A percentile compares a stretch with the other conserved stretches of the same genome.
Evolutionary conservation across 1,140 invertebrate species (phyloP).

Genomic region (Prorops nasuta): DNA sequence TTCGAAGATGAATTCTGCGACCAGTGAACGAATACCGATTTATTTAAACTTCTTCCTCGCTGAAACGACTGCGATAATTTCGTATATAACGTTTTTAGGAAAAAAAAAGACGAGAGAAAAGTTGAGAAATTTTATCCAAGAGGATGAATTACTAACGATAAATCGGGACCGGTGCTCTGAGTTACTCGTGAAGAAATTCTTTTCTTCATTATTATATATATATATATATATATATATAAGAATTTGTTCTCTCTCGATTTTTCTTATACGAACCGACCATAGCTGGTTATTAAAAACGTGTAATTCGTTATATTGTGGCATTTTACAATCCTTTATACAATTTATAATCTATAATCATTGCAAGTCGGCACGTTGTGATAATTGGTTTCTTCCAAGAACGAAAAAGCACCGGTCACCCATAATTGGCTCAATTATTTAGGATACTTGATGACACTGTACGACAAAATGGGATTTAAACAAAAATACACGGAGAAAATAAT

Average conservation of each 20-base stretch:
- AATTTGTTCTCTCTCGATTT: slow-evolving; percentile 3
- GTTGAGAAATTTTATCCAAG: neutral
- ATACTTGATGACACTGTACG: slow-evolving; percentile 14
- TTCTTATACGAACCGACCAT: too few relatives aligned
- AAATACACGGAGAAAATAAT: too few relatives aligned
- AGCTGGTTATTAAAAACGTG: too few relatives aligned
- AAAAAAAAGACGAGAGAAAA: slow-evolving; percentile 10
- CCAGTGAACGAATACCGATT: slow-evolving; percentile 12
- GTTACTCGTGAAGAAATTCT: slow-evolving; percentile 5
- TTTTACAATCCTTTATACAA: too few relatives aligned
- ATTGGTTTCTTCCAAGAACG: slow-evolving; percentile 10
- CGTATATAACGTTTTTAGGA: slow-evolving; percentile 26
- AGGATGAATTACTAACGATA: slow-evolving; percentile 7
- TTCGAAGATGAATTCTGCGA: slow-evolving; percentile 17
- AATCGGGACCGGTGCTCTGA: slow-evolving; percentile 14
- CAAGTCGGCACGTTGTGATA: slow-evolving; percentile 9
- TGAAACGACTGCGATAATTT: slow-evolving; percentile 29
- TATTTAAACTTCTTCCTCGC: slow-evolving; percentile 22
- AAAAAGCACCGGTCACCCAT: slow-evolving; percentile 18
- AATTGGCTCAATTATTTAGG: slow-evolving; percentile 46
- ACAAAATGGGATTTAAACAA: too few relatives aligned
- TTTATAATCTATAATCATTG: too few relatives aligned
- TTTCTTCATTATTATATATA: slow-evolving; percentile 2
- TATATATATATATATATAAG: neutral
- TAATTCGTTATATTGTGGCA: too few relatives aligned